phyloP scores from a whole-genome alignment of 2,888 invertebrate genomes.

The Linyphia triangularis region DNA sequence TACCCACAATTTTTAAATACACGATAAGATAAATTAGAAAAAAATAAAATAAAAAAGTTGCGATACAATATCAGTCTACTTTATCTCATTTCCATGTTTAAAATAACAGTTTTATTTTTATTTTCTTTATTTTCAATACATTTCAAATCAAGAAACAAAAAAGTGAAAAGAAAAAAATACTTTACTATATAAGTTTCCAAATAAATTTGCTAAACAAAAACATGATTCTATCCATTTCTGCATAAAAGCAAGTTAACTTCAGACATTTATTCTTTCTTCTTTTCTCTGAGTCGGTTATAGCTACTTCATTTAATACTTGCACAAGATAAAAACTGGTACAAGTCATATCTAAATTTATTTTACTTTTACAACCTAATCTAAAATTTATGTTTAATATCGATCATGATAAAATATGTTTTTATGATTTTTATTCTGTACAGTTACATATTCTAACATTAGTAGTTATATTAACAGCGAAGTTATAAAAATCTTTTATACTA shows the following conservation, averaged over 20 bases:
- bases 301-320: background rate
- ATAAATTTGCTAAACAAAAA: too few relatives aligned
- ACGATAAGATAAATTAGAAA: too few relatives aligned
- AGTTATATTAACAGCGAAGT: constrained; percentile 9
- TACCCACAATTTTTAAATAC: too few relatives aligned
- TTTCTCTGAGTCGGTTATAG: constrained; percentile 1
- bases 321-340: background rate
- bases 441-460: background rate
- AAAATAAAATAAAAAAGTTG: too few relatives aligned
- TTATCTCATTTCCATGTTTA: too few relatives aligned
- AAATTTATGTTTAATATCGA: constrained; percentile 46
- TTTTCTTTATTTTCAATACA: too few relatives aligned
- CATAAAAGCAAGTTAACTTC: background rate
- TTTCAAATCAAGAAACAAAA: too few relatives aligned
- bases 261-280: background rate
- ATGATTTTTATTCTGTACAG: background rate
- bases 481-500: background rate
- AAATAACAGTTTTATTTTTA: too few relatives aligned
- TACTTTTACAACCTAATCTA: constrained; percentile 33
- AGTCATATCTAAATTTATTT: constrained; percentile 15
- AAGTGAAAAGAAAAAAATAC: too few relatives aligned
- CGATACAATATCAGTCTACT: too few relatives aligned
- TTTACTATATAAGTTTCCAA: too few relatives aligned
- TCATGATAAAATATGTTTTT: constrained; percentile 27
- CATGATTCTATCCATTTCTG: too few relatives aligned